Percentiles rank a stretch among this genome's conserved stretches.
Conservation (phyloP, 2,113 vertebrate species). For the Gobiocypris rarus region DNA sequence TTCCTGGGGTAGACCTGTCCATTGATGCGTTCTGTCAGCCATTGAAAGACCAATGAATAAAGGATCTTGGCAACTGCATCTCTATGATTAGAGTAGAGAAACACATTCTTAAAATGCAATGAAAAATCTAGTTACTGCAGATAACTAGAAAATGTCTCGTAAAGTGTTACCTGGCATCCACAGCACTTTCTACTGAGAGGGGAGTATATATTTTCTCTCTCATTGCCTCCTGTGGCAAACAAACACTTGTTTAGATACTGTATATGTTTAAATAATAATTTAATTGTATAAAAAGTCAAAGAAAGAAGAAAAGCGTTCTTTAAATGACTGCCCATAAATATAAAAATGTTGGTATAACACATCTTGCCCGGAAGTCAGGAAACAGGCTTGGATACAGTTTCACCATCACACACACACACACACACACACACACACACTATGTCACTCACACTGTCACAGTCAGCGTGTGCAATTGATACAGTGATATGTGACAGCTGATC, state of each 20-base stretch:
- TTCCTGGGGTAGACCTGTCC: conserved; percentile 87
- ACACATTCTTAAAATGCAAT: neutral
- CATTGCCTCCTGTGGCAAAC: conserved; percentile 81
- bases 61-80: conserved; percentile 98
- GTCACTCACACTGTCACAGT: conserved; percentile 39
- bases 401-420: neutral
- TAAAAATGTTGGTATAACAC: neutral
- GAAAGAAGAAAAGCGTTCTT: neutral
- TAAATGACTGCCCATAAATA: neutral
- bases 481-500: conserved; percentile 54
- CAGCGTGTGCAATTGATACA: conserved; percentile 53
- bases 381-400: conserved; percentile 1
- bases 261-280: neutral
- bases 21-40: conserved; percentile 93
- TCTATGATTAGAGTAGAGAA: conserved; percentile 71
- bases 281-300: neutral
- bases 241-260: neutral
- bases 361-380: neutral
- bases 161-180: conserved; percentile 90
- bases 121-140: neutral
- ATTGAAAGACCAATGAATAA: conserved; percentile 92
- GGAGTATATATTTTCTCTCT: conserved; percentile 95
- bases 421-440: conserved; percentile 20
- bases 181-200: conserved; percentile 91
- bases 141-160: neutral